Evolutionary conservation across 2,113 vertebrate species (phyloP), one percentile per base, ranked within the genome.

Genomic region (Psittacus erithacus): DNA sequence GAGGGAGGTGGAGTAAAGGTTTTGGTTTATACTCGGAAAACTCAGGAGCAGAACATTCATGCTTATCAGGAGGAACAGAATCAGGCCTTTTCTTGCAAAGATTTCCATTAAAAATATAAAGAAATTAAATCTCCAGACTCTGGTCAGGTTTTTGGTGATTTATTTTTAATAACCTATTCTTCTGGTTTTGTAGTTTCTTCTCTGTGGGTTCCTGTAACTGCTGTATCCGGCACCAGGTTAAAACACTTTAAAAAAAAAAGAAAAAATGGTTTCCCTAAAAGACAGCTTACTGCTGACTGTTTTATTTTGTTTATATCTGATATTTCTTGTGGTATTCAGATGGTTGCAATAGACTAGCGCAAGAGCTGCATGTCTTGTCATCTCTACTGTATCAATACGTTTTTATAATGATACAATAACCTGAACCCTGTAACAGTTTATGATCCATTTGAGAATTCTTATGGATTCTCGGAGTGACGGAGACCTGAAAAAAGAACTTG

Each of bases 381-480:
- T 98, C 94, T 91, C 90, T 86, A 91, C 95, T 86, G 93, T 97
- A 97, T 98, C 97, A 97, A 97, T 98, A 98, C 84, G 24, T 97
- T 98, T 98, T 98, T 95, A 97, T 98, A 98, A 98, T 98, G 97
- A 98, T 97, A 97, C 95, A 97, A 97, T 98, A 98, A 98, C 96
- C 97, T 96, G 97, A 97, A 98, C 96, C 93, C 96, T 97, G 95
- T 96, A 98, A 97, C 95, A 79, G 95, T 98, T 98, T 98, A 98
- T 98, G 97, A 97, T 97, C 96, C 97, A 97, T 98, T 93, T 95
- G 98, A 98, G 97, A 98, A 97, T 98, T 98, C 97, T 97, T 97
- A 98, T 97, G 96, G 98, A 97, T 98, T 97, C 97, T 97, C 96
- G 94, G 96, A 98, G 95, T 97, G 96, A 97, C 69, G 50, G 95